Evolutionary conservation across 1,140 invertebrate genomes (phyloP).

Genomic region (Dreissena rostriformis): DNA sequence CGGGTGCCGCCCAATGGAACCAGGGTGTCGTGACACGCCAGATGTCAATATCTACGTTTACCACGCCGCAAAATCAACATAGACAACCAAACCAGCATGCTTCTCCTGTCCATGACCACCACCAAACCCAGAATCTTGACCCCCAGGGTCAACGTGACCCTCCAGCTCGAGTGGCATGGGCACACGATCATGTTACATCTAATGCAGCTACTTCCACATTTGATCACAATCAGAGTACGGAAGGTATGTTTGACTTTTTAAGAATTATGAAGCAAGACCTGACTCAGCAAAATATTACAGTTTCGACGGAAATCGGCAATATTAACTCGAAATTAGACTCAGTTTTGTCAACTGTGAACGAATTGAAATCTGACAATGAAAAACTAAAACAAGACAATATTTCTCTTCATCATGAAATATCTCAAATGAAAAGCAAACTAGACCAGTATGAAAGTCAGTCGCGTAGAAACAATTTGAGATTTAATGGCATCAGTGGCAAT

Average conservation of each 20-base stretch:
- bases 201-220: no score
- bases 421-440: neutral
- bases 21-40: neutral
- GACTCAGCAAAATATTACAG: neutral
- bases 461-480: neutral
- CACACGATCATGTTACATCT: neutral
- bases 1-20: neutral
- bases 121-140: neutral
- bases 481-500: neutral
- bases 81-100: neutral
- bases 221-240: neutral
- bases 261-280: neutral
- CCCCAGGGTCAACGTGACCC: neutral
- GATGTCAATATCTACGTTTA: neutral
- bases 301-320: neutral
- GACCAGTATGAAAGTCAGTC: neutral
- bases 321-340: neutral
- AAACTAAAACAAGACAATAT: neutral
- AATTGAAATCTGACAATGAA: neutral
- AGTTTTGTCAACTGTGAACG: neutral
- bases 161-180: neutral
- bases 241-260: constrained; percentile 4
- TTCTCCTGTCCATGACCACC: neutral
- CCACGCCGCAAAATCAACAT: neutral
- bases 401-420: neutral